Evolutionary conservation across 2,797 vertebrate species (phyloP).

Genomic region (Valencia hispanica): DNA sequence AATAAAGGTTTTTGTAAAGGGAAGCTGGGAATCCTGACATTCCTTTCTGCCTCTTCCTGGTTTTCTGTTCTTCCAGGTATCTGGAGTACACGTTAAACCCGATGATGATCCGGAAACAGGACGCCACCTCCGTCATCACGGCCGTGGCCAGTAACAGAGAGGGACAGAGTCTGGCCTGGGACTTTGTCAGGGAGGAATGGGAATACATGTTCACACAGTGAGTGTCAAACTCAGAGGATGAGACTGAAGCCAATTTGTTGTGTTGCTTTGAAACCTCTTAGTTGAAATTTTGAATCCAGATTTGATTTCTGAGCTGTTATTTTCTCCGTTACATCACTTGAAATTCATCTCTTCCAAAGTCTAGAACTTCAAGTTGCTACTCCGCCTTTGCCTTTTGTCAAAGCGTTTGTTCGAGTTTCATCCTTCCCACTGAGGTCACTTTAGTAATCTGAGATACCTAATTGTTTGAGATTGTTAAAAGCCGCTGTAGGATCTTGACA

Average conservation of each 20-base stretch:
- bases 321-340: too few relatives aligned
- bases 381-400: neutral
- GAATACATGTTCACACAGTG: constrained; percentile 83
- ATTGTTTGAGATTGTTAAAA: neutral
- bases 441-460: neutral
- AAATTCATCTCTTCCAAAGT: too few relatives aligned
- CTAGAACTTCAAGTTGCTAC: too few relatives aligned
- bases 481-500: too few relatives aligned
- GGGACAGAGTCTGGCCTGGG: constrained; percentile 87
- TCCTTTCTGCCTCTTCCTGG: neutral
- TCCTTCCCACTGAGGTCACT: neutral
- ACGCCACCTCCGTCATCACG: constrained; percentile 85
- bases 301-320: neutral
- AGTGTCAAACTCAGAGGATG: constrained; percentile 58
- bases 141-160: constrained; percentile 82
- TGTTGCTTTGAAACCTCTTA: neutral
- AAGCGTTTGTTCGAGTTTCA: neutral
- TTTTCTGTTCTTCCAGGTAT: constrained; percentile 71
- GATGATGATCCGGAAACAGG: constrained; percentile 87
- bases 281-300: neutral
- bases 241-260: too few relatives aligned
- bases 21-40: neutral
- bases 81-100: constrained; percentile 84
- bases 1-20: neutral
- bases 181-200: constrained; percentile 88